Base-by-base conservation (phyloP, 1,140 invertebrate genomes). In the Dendroctonus ponderosae region DNA sequence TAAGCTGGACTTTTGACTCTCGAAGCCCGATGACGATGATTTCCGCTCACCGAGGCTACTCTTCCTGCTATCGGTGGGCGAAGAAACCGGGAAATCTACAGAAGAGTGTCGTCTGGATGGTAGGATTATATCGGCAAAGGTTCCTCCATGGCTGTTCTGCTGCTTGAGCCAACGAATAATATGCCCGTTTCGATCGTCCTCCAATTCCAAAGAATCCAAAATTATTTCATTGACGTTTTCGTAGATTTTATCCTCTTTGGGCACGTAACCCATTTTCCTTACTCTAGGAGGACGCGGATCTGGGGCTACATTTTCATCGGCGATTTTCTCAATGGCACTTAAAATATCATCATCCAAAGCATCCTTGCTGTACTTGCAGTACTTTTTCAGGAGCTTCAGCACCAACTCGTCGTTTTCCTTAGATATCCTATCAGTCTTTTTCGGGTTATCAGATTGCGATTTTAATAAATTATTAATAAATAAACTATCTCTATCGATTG, bases 141-240 rank as follows among this genome's bases (percentile, higher is more conserved):
- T 57, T 6, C n/a, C 53, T 26, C 58, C 68, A 53, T 62, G 61
- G 61, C 44, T 71, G 60, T 78, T 78, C 46, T 79, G 77, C 51
- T 78, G 74, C 56, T 77, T 79, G 12, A 79, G 66, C 77, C 77
- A 79, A 9, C 77, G 64, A 9, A 79, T 63, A 7, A 79, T 67
- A 58, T 79, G 77, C 52, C 78, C 77, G 71, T 77, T 79, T n/a
- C 72, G 61, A 49, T 78, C 74, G 49, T 76, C 72, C 41, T 75
- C 40, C 66, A 67, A 56, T 40, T 75, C 40, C 65, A 67, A 56
- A 38, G 71, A 65, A 41, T 72, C 72, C n/a, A 65, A 48, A 46
- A 66, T 65, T 26, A 69, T 64, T 12, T 71, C 72, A 46, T 72
- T 68, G 11, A 71, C 50, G 57, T 77, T 79, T 66, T 79, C 77